Base-by-base conservation (phyloP, 2,113 vertebrate genomes). In the Vulpes vulpes region DNA sequence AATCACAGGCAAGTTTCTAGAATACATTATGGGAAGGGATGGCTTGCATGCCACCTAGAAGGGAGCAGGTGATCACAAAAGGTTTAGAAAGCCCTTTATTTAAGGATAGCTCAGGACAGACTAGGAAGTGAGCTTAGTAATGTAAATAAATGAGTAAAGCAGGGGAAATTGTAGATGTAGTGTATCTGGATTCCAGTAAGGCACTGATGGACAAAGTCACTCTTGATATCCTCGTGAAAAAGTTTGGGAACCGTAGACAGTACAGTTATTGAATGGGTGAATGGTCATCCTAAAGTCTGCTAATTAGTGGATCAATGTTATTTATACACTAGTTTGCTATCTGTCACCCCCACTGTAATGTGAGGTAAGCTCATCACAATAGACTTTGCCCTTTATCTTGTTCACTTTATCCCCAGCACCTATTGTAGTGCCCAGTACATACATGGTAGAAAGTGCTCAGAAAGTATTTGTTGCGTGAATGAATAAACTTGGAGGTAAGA, bases 251-350 rank as follows among this genome's bases (percentile, higher is more conserved):
- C 73, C 27, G 43, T 89, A 53, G 49, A 67, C 19, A 78, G n/a
- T 64, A n/a, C 5, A 96, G 3, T 71, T 82, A 94, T 7, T 91
- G 43, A 78, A 59, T 76, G 53, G 76, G 82, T 22, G n/a, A 83
- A 43, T 76, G 59, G 62, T 88, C 69, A 84, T 71, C 76, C 59
- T 23, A 11, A 95, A 91, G 22, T 62, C 82, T 67, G 81, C 59
- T 71, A 94, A 43, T 43, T 71, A 62, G 38, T 32, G 49, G 62
- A 79, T 55, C 38, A 49, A 38, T 67, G 38, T 60, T 91, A 76
- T 53, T 73, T 65, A 53, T 59, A 14, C 86, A 55, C 80, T 94
- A 76, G 43, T 76, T 93, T 76, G n/a, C 57, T 79, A 95, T 76
- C 35, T 76, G 25, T 81, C 22, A 19, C 43, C 4, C 12, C 30